Conservation (phyloP, 37 sponge, comb jelly and placozoan genomes). For the Petrosia ficiformis region DNA sequence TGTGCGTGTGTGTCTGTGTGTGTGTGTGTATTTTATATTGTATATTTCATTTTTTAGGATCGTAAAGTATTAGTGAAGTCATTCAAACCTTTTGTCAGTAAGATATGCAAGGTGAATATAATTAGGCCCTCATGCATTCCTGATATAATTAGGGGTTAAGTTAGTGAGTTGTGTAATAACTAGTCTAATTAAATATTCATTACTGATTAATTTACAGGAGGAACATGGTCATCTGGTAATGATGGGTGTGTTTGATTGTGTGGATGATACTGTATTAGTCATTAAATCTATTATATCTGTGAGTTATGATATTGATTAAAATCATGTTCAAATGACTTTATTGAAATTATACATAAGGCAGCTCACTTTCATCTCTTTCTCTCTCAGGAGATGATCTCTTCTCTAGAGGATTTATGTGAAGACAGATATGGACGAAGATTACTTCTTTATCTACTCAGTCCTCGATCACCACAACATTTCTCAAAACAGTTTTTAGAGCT, state of each 20-base stretch:
- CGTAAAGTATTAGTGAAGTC: conserved; percentile 86
- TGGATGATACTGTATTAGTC: conserved; percentile 96
- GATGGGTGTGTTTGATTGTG: conserved; percentile 84
- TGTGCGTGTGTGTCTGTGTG: conserved; percentile 9
- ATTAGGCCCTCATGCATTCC: too few species aligned
- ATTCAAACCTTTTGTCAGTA: conserved; percentile 82
- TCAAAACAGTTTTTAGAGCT: conserved; percentile 55
- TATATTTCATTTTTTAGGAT: conserved; percentile 47
- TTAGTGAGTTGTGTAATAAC: too few species aligned
- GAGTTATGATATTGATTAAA: not conserved
- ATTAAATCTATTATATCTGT: conserved; percentile 75
- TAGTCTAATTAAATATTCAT: too few species aligned
- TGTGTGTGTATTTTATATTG: conserved; percentile 3
- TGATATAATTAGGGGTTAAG: too few species aligned
- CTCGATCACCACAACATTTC: conserved; percentile 62
- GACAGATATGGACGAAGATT: conserved; percentile 67
- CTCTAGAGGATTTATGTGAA: conserved; percentile 54
- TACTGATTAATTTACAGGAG: too few species aligned
- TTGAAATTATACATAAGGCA: too few species aligned
- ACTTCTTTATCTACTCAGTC: conserved; percentile 78
- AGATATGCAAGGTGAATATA: conserved; percentile 69
- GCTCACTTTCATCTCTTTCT: not conserved
- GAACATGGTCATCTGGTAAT: conserved; percentile 88
- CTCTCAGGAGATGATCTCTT: conserved; percentile 55
- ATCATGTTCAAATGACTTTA: too few species aligned